Percentiles rank a stretch among this genome's conserved stretches.
These are phyloP conservation scores for Oscheius myriophilus DNA, from an alignment of 2,888 invertebrate genomes.

Conservation along the genomic window DNA sequence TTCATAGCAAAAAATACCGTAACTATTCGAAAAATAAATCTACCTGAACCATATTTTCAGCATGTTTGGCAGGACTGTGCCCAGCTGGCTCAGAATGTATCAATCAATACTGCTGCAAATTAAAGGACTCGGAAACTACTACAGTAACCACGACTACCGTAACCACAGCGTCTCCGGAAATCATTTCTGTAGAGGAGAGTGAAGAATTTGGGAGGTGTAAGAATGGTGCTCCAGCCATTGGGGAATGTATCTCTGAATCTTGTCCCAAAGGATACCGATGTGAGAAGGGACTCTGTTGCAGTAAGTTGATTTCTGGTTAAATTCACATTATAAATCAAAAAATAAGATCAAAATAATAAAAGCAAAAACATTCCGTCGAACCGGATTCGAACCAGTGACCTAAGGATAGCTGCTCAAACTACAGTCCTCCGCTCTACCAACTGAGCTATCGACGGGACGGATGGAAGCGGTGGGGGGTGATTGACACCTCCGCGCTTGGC, in stretches of 20 bases:
- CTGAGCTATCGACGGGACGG: constrained; percentile 39
- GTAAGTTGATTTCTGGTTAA: constrained; percentile 34
- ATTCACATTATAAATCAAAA: not conserved
- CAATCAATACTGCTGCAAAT: constrained; percentile 55
- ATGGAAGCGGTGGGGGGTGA: too few species aligned
- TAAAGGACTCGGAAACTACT: not conserved
- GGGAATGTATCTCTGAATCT: constrained; percentile 53
- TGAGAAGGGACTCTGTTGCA: constrained; percentile 56
- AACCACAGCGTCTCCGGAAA: constrained; percentile 3
- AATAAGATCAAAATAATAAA: not conserved
- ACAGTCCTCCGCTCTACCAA: constrained; percentile 53
- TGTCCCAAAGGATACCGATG: constrained; percentile 58
- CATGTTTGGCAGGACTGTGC: constrained; percentile 58
- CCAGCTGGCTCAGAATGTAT: constrained; percentile 59
- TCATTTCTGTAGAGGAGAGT: constrained; percentile 17
- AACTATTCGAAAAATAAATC: too few species aligned
- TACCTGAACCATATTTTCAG: constrained; percentile 35
- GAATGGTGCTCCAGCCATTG: constrained; percentile 43
- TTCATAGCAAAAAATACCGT: too few species aligned
- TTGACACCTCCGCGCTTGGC: too few species aligned
- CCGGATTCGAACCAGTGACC: constrained; percentile 45
- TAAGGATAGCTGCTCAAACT: constrained; percentile 35
- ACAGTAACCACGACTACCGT: not conserved
- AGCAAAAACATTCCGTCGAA: constrained; percentile 30
- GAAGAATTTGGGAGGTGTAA: constrained; percentile 35